Conservation (phyloP, 2,888 invertebrate species). For the Caenorhabditis zanzibari region DNA sequence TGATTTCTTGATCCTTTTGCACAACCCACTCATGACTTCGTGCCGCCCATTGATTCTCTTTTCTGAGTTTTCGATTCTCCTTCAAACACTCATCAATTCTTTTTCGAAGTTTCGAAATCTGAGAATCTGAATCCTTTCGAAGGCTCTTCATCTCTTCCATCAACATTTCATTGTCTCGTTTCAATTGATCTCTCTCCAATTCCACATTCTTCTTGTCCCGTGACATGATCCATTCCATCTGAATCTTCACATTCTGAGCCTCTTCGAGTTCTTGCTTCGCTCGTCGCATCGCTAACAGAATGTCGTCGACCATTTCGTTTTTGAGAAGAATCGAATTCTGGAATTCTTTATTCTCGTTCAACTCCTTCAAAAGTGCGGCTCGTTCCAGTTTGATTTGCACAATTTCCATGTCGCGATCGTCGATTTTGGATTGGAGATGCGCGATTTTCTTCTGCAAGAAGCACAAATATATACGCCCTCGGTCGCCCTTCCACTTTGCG, state of each 20-base stretch:
- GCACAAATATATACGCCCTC: too few relatives aligned
- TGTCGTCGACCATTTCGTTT: neutral
- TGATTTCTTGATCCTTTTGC: too few relatives aligned
- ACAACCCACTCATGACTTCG: neutral
- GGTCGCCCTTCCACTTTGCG: too few relatives aligned
- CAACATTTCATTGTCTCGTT: neutral
- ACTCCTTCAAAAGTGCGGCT: neutral
- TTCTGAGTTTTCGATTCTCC: too few relatives aligned
- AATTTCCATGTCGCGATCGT: neutral
- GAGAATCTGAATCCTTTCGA: neutral
- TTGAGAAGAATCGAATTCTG: neutral
- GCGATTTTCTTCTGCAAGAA: neutral
- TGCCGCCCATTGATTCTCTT: neutral
- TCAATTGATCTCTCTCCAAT: neutral
- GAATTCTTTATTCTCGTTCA: neutral
- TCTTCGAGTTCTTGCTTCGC: neutral
- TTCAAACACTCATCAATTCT: neutral
- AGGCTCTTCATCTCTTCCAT: neutral
- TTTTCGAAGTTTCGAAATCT: neutral
- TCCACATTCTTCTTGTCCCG: neutral
- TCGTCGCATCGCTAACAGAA: neutral
- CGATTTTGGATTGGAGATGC: neutral
- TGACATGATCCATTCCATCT: neutral
- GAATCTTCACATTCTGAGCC: neutral
- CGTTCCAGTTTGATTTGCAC: neutral